A percentile compares a stretch with the other conserved stretches of the same genome.
Conservation (phyloP, 2,888 invertebrate genomes). For the Synergus itoensis region DNA sequence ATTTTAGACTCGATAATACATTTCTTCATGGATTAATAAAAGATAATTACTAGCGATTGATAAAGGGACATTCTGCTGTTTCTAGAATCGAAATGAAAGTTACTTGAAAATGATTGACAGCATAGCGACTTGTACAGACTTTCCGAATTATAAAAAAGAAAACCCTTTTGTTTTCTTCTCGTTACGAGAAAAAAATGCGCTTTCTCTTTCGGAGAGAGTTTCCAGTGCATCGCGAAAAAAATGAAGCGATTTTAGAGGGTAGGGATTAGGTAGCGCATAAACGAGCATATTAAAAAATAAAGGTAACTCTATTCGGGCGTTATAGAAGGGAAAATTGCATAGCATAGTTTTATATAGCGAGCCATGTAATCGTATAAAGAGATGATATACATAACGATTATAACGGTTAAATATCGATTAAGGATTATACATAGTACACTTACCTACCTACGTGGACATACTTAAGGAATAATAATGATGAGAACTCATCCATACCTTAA, state of each 20-base stretch:
- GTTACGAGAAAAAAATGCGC: conserved; percentile 44
- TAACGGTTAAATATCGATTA: conserved; percentile 63
- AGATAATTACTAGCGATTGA: background rate
- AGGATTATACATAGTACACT: conserved; percentile 56
- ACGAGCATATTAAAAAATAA: conserved; percentile 55
- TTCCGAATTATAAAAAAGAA: conserved; percentile 53
- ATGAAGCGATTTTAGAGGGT: conserved; percentile 50
- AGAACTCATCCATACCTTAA: conserved; percentile 43
- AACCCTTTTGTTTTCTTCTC: conserved; percentile 53
- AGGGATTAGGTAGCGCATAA: conserved; percentile 52
- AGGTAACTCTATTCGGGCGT: conserved; percentile 64
- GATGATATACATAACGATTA: conserved; percentile 68
- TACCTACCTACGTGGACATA: conserved; percentile 62
- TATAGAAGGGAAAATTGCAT: conserved; percentile 66
- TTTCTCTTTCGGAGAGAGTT: conserved; percentile 48
- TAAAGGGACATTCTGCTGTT: conserved; percentile 33
- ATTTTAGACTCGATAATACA: conserved; percentile 1
- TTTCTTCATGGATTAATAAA: background rate
- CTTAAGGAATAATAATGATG: conserved; percentile 57
- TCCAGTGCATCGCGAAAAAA: conserved; percentile 47
- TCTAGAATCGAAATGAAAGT: conserved; percentile 43
- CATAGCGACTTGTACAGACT: conserved; percentile 53
- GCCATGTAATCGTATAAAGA: conserved; percentile 69
- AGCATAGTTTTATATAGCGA: conserved; percentile 76
- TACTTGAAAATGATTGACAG: conserved; percentile 21